These are phyloP conservation scores for Epizoanthus ramosus DNA, from an alignment of 92 coral and sea anemone species.

Conservation along the genomic window DNA sequence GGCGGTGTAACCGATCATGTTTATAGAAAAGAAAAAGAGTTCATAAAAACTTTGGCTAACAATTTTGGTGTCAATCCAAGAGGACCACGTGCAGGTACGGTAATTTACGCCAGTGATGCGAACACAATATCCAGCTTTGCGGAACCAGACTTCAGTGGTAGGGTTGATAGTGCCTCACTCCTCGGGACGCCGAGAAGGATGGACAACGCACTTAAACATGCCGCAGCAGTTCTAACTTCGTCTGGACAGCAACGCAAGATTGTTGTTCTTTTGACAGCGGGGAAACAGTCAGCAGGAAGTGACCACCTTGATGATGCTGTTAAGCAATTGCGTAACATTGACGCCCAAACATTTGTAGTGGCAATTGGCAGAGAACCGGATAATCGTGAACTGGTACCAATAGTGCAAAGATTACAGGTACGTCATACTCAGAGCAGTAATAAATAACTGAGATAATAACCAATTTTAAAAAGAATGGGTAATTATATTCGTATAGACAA, in stretches of 20 bases:
- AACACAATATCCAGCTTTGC: constrained; percentile 47
- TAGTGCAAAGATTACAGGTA: constrained; percentile 23
- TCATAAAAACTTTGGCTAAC: constrained; percentile 57
- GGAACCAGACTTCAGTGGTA: constrained; percentile 29
- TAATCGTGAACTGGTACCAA: constrained; percentile 45
- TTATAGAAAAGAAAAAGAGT: constrained; percentile 59
- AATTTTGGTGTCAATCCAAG: constrained; percentile 60
- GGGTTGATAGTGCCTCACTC: constrained; percentile 35
- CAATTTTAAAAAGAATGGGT: too few relatives aligned
- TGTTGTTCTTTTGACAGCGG: constrained; percentile 70
- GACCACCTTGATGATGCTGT: constrained; percentile 64
- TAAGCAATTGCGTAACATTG: constrained; percentile 60
- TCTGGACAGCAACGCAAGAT: constrained; percentile 55
- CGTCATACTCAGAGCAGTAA: not conserved
- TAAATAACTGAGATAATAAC: too few relatives aligned
- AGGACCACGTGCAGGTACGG: constrained; percentile 67
- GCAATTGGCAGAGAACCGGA: constrained; percentile 76
- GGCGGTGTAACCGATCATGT: constrained; percentile 47
- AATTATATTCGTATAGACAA: too few relatives aligned
- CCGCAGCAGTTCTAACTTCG: constrained; percentile 29
- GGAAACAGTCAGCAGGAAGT: constrained; percentile 47
- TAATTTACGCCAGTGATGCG: constrained; percentile 57
- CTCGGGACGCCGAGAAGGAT: constrained; percentile 59
- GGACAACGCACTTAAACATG: constrained; percentile 57
- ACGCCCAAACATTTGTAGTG: constrained; percentile 71